phyloP scores from a whole-genome alignment of 2,113 vertebrate species.

The Chionis minor region DNA sequence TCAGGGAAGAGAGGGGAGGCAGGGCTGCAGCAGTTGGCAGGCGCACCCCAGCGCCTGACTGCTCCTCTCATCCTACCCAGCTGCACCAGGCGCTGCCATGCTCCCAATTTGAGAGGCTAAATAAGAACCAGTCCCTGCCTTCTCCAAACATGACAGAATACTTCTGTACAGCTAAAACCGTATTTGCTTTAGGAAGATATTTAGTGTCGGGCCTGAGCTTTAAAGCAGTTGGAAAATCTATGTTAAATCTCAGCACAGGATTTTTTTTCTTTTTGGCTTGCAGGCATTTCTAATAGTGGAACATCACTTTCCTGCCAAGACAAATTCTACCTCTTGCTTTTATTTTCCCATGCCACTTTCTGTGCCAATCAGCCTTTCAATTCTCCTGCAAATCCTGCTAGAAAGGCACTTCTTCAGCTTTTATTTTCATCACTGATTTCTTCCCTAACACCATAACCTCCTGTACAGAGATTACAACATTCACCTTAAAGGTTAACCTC shows the following conservation, averaged over 20 bases:
- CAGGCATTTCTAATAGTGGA: slow-evolving; percentile 56
- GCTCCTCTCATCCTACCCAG: background rate
- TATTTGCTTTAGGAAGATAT: background rate
- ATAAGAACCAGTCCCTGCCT: background rate
- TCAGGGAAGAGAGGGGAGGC: background rate
- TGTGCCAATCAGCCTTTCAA: slow-evolving; percentile 40
- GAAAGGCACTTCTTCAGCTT: slow-evolving; percentile 22
- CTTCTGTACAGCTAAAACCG: background rate
- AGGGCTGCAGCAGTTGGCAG: background rate
- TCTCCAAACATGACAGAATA: background rate
- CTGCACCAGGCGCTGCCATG: background rate
- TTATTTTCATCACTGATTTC: background rate
- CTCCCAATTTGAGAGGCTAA: background rate
- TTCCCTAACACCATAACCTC: background rate
- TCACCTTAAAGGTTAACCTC: background rate
- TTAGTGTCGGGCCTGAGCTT: background rate
- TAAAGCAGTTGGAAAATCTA: slow-evolving; percentile 12
- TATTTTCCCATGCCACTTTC: slow-evolving; percentile 57
- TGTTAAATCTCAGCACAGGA: slow-evolving; percentile 2
- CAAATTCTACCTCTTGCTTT: slow-evolving; percentile 62
- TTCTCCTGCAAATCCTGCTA: slow-evolving; percentile 27
- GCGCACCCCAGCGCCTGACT: background rate
- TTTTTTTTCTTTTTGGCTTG: slow-evolving; percentile 28
- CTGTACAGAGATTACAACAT: background rate
- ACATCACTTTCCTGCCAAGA: slow-evolving; percentile 59